Evolutionary conservation across 2,888 invertebrate genomes (phyloP).

Genomic region (Napeogenes inachia): DNA sequence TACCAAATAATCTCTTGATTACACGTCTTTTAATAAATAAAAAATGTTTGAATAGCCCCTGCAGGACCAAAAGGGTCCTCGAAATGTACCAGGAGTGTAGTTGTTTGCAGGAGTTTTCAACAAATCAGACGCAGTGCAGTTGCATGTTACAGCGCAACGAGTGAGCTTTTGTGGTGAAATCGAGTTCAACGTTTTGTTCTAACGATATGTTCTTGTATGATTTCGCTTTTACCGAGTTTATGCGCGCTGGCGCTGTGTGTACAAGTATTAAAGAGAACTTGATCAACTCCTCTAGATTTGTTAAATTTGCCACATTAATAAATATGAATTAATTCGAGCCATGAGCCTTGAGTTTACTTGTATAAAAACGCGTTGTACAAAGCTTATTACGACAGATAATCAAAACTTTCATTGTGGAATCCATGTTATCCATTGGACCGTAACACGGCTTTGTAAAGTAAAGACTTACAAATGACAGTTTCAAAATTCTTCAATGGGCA

Average conservation of each 20-base stretch:
- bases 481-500: too few species aligned
- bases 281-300: background rate
- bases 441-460: too few species aligned
- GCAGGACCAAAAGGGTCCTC: background rate
- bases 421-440: too few species aligned
- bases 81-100: background rate
- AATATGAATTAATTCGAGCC: too few species aligned
- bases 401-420: too few species aligned
- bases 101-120: background rate
- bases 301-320: background rate
- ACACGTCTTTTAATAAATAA: too few species aligned
- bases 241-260: background rate
- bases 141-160: slow-evolving; percentile 2
- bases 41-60: background rate
- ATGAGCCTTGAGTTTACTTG: too few species aligned
- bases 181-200: slow-evolving; percentile 9
- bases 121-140: slow-evolving; percentile 8
- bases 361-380: too few species aligned
- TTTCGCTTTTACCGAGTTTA: background rate
- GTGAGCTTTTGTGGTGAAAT: slow-evolving; percentile 12
- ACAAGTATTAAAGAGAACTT: background rate
- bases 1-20: too few species aligned
- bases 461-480: too few species aligned
- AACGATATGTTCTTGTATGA: slow-evolving; percentile 8
- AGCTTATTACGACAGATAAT: too few species aligned